These are phyloP conservation scores for Caerostris extrusa DNA, from an alignment of 1,140 invertebrate genomes.

Conservation along the genomic window DNA sequence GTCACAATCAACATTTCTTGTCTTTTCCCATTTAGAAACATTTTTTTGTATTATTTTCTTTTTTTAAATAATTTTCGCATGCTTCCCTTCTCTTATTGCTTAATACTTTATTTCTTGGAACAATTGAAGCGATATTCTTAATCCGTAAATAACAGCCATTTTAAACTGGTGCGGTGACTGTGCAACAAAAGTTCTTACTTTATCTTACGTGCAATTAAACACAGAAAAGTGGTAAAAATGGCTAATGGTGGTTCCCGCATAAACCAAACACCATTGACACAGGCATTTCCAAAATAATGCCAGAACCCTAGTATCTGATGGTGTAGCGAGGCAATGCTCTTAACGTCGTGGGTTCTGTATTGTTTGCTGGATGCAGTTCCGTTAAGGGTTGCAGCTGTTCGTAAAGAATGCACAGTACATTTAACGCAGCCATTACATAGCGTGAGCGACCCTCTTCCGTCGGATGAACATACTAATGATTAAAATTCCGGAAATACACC, in stretches of 20 bases:
- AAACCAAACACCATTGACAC: not conserved
- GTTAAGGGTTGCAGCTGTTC: not conserved
- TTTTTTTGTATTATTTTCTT: too few relatives aligned
- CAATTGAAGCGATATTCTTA: too few relatives aligned
- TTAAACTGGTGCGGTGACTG: too few relatives aligned
- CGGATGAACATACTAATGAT: not conserved
- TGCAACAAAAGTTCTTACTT: too few relatives aligned
- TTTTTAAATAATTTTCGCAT: too few relatives aligned
- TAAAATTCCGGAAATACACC: not conserved
- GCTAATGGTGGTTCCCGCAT: not conserved
- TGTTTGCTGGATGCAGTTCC: not conserved
- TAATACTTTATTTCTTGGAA: too few relatives aligned
- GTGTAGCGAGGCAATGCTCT: not conserved
- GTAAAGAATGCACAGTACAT: slow-evolving; percentile 28
- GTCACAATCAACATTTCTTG: too few relatives aligned
- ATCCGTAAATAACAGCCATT: too few relatives aligned
- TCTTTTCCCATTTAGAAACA: too few relatives aligned
- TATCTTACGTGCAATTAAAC: not conserved
- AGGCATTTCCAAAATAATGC: not conserved
- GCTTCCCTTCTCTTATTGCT: too few relatives aligned
- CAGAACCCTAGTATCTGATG: not conserved
- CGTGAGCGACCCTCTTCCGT: not conserved
- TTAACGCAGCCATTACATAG: not conserved
- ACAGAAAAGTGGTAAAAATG: not conserved
- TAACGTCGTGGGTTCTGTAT: not conserved